Conservation (phyloP, 2,888 invertebrate genomes). For the Eristalis intricaria region DNA sequence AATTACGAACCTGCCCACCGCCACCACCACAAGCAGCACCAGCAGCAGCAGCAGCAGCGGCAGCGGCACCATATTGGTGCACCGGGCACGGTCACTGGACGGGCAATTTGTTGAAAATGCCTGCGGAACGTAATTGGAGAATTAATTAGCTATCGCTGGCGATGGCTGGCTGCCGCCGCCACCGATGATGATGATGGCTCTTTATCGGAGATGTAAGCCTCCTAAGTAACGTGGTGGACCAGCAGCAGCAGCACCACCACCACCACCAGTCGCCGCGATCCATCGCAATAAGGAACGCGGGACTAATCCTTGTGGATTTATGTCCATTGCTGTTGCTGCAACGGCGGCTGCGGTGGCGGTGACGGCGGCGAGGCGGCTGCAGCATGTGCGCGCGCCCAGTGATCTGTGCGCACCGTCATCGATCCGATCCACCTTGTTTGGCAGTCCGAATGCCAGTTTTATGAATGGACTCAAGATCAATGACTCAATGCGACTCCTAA, state of each 20-base stretch:
- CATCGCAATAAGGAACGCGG: slow-evolving; percentile 58
- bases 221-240: slow-evolving; percentile 60
- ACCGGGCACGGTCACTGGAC: not conserved
- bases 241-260: not conserved
- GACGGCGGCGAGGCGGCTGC: not conserved
- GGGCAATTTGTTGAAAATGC: slow-evolving; percentile 71
- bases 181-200: slow-evolving; percentile 69
- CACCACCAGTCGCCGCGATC: not conserved
- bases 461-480: slow-evolving; percentile 72
- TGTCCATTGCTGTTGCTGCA: slow-evolving; percentile 62
- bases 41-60: not conserved
- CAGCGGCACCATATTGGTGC: slow-evolving; percentile 3
- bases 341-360: slow-evolving; percentile 39
- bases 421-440: slow-evolving; percentile 68
- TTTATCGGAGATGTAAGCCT: slow-evolving; percentile 71
- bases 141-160: slow-evolving; percentile 72
- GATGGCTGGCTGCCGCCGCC: slow-evolving; percentile 56
- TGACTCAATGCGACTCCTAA: slow-evolving; percentile 71
- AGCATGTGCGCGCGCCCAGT: slow-evolving; percentile 4
- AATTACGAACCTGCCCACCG: slow-evolving; percentile 66
- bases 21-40: slow-evolving; percentile 40
- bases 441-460: slow-evolving; percentile 69
- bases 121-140: slow-evolving; percentile 72
- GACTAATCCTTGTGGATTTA: slow-evolving; percentile 71
- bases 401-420: slow-evolving; percentile 34